Base-by-base conservation (phyloP, 1,140 invertebrate species). In the Drosophila auraria region DNA sequence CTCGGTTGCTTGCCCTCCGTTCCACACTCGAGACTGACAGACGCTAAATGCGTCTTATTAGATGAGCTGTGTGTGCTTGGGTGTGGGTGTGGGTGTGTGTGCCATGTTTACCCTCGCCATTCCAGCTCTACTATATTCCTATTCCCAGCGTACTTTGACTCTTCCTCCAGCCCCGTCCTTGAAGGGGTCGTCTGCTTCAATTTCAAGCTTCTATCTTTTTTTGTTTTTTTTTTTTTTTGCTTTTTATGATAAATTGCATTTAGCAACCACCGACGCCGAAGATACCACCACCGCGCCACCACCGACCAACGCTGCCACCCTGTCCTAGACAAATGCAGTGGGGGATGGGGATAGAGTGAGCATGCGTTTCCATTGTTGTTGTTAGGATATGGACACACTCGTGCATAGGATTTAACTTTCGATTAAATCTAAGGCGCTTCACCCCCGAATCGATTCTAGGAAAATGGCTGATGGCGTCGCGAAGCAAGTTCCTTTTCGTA, bases 21-120 rank as follows among this genome's bases (percentile, higher is more conserved):
- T 40, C 59, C 56, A 70, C 69, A 75, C 78, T 83, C 64, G 56
- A 83, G 50, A 76, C 73, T 72, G 83, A 57, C 81, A 89, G 81
- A 90, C 75, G 86, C 86, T 90, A 90, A 90, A 90, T 86, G 86
- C 86, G 86, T 86, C 86, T 90, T 90, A 90, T 90, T 90, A 90
- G 86, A 90, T 78, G 82, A 82, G 68, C 72, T 71, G 30, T 58
- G 42, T 81, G 59, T 69, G 54, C 11, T 5, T n/a, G 60, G 25
- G 49, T 58, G 61, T 65, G 65, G 72, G 50, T 78, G 65, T 82
- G 66, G 72, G 58, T 78, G 65, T 87, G 82, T 89, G 84, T 74
- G 70, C 81, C 79, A 82, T 82, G 79, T 84, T 86, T 90, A 77
- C 86, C 76, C 86, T 90, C 63, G 36, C 53, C 17, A 58, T 54